phyloP scores from a whole-genome alignment of 64 coral and sea anemone genomes.

The Stichodactyla mertensii region DNA sequence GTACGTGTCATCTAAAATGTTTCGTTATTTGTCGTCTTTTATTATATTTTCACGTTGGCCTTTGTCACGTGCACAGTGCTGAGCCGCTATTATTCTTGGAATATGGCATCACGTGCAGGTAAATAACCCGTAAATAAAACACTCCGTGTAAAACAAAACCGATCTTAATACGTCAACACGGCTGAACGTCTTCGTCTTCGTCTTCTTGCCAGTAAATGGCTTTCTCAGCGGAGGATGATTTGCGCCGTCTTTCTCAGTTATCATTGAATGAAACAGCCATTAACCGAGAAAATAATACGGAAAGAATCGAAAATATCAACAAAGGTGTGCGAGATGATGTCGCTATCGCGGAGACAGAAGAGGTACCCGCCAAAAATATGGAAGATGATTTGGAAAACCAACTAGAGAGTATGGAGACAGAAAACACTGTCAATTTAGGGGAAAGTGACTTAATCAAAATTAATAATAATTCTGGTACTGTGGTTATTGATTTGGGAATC shows the following conservation, averaged over 20 bases:
- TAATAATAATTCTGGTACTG: background rate
- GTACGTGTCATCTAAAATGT: too few species aligned
- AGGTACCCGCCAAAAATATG: background rate
- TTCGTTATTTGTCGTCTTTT: too few species aligned
- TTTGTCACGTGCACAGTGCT: too few species aligned
- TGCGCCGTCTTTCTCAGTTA: background rate
- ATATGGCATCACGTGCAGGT: too few species aligned
- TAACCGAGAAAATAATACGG: background rate
- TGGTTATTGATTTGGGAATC: background rate
- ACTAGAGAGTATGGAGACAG: background rate
- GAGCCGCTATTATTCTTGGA: too few species aligned
- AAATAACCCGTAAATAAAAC: too few species aligned
- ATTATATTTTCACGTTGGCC: too few species aligned
- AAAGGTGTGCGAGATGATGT: background rate
- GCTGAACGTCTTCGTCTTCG: too few species aligned
- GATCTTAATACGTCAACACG: too few species aligned
- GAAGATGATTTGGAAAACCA: background rate
- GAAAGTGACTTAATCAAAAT: background rate
- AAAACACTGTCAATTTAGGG: background rate
- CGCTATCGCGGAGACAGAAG: background rate
- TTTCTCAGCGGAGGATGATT: background rate
- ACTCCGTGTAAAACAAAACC: too few species aligned
- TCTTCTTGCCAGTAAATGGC: background rate
- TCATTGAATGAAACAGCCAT: background rate
- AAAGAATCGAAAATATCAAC: background rate